Evolutionary conservation across 2,113 vertebrate genomes (phyloP).

Genomic region (Cephalopterus ornatus): DNA sequence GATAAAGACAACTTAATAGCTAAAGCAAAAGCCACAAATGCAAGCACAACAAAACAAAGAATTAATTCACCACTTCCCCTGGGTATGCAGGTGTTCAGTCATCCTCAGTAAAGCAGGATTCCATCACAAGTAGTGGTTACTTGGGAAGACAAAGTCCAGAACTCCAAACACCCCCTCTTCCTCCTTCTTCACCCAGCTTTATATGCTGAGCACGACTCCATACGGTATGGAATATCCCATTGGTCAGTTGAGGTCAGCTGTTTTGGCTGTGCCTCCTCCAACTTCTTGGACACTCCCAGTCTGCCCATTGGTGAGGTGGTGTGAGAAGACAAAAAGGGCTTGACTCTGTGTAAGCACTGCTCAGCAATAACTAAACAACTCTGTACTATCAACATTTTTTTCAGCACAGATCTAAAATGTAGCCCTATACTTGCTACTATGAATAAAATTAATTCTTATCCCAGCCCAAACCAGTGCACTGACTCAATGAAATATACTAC

Average conservation of each 20-base stretch:
- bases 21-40: rapidly evolving
- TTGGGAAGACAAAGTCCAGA: not conserved
- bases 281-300: not conserved
- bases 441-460: not conserved
- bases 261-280: not conserved
- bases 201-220: not conserved
- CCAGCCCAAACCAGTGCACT: not conserved
- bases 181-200: not conserved
- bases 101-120: not conserved
- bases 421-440: not conserved
- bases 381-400: not conserved
- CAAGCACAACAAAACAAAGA: not conserved
- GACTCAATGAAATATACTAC: not conserved
- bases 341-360: not conserved
- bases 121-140: rapidly evolving
- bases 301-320: rapidly evolving
- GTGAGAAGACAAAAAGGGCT: not conserved
- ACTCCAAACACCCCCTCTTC: rapidly evolving
- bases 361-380: not conserved
- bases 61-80: not conserved
- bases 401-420: not conserved
- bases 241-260: not conserved
- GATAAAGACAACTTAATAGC: not conserved
- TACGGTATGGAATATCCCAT: rapidly evolving
- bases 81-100: not conserved